Percentiles rank a stretch among this genome's conserved stretches.
These are phyloP conservation scores for Leptodactylus fallax DNA, from an alignment of 2,797 vertebrate genomes.

Conservation along the genomic window DNA sequence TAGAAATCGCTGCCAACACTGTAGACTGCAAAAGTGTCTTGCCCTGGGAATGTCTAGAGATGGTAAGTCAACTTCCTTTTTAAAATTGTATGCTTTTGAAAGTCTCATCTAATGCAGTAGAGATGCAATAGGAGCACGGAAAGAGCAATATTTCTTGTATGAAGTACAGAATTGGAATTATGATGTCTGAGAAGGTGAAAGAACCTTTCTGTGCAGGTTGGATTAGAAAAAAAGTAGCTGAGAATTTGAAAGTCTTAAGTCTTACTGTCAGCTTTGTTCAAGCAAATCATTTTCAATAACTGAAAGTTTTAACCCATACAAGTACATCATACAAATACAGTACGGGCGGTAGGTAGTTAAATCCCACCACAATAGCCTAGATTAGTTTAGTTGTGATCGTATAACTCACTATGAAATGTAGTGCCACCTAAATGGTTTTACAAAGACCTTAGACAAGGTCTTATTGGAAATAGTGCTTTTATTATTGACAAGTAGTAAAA, in stretches of 20 bases:
- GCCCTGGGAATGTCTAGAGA: constrained; percentile 99
- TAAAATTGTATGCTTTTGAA: constrained; percentile 36
- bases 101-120: constrained; percentile 7
- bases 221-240: constrained; percentile 19
- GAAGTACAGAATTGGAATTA: constrained; percentile 20
- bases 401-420: background rate
- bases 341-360: too few relatives aligned
- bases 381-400: background rate
- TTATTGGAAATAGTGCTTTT: background rate
- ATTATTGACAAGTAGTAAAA: background rate
- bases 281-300: constrained; percentile 5
- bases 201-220: constrained; percentile 17
- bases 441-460: background rate
- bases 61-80: constrained; percentile 80
- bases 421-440: background rate
- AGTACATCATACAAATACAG: background rate
- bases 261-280: background rate
- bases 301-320: constrained; percentile 15
- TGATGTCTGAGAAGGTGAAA: constrained; percentile 39
- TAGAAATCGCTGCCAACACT: constrained; percentile 99
- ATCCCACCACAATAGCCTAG: too few relatives aligned
- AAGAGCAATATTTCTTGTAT: constrained; percentile 22
- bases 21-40: constrained; percentile 98
- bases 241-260: constrained; percentile 12
- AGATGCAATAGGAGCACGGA: constrained; percentile 22